Conservation (phyloP, 2,113 vertebrate species). For the Phrynosoma blainvillii region DNA sequence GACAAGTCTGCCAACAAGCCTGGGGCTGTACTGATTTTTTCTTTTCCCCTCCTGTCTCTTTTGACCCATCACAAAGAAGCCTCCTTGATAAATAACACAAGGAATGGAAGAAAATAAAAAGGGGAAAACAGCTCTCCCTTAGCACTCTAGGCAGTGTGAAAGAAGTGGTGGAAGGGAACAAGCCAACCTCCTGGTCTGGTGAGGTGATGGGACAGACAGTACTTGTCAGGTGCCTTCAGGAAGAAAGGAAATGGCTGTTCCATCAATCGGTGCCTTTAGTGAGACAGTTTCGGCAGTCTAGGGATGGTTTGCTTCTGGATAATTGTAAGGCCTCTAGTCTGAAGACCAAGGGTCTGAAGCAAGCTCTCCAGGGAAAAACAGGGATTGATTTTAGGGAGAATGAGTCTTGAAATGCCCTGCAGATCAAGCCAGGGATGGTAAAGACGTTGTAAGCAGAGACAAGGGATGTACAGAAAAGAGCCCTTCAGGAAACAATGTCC, state of each 20-base stretch:
- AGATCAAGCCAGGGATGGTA: not conserved
- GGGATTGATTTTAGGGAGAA: not conserved
- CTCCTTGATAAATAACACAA: constrained; percentile 68
- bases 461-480: not conserved
- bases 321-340: constrained; percentile 19
- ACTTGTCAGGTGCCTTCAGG: constrained; percentile 24
- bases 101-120: constrained; percentile 29
- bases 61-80: constrained; percentile 63
- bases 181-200: constrained; percentile 33
- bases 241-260: not conserved
- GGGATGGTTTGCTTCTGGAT: not conserved
- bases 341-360: constrained; percentile 10
- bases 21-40: constrained; percentile 32
- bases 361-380: not conserved
- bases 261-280: constrained; percentile 21
- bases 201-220: not conserved
- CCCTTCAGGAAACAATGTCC: not conserved
- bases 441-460: not conserved
- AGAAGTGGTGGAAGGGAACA: not conserved
- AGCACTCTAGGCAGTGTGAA: constrained; percentile 52
- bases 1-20: constrained; percentile 56
- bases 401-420: not conserved
- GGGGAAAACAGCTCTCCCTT: constrained; percentile 53
- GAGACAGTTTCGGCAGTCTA: not conserved
- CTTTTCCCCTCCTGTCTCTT: constrained; percentile 12